These are phyloP conservation scores for Myzus persicae DNA, from an alignment of 1,140 invertebrate genomes.

Conservation along the genomic window DNA sequence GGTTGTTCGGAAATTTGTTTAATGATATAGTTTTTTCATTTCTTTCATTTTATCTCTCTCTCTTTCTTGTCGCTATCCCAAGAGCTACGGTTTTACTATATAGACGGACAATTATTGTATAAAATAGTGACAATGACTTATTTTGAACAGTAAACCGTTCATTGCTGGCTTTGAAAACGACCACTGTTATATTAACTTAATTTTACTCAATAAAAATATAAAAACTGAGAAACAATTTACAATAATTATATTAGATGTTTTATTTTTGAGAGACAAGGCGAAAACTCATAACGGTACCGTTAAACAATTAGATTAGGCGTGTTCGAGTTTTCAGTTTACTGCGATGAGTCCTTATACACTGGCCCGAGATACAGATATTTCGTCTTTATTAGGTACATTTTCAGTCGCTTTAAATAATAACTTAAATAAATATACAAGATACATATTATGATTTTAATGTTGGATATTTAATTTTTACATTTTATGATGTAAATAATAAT, in stretches of 20 bases:
- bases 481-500: not conserved
- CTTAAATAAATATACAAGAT: too few species aligned
- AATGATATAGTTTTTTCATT: not conserved
- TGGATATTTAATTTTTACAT: not conserved
- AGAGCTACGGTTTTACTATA: not conserved
- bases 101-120: not conserved
- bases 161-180: not conserved
- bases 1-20: not conserved
- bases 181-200: not conserved
- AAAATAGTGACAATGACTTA: not conserved
- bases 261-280: not conserved
- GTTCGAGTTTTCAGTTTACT: not conserved
- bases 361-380: too few species aligned
- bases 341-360: not conserved
- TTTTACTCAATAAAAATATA: not conserved
- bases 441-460: not conserved
- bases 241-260: not conserved
- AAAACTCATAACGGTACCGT: not conserved
- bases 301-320: not conserved
- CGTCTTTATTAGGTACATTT: not conserved
- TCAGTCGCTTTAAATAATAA: too few species aligned
- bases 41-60: not conserved
- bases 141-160: not conserved
- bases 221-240: not conserved
- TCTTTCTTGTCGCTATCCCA: not conserved